phyloP scores from a whole-genome alignment of 2,113 vertebrate genomes.

The Pelmatolapia mariae region DNA sequence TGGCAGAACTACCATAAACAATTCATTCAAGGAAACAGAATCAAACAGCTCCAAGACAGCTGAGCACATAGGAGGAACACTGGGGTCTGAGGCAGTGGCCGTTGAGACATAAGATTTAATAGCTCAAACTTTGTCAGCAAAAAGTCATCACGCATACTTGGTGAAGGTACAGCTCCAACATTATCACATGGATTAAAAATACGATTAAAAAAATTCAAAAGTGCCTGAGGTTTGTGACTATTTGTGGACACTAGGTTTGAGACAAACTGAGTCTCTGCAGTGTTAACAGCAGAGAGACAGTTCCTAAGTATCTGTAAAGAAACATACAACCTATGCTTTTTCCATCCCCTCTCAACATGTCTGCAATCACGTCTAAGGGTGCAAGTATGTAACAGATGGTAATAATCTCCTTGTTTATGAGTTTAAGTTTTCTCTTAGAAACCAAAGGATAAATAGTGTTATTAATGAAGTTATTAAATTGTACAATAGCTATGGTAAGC shows the following conservation, averaged over 20 bases:
- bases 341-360: not conserved
- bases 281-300: not conserved
- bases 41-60: not conserved
- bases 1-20: not conserved
- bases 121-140: not conserved
- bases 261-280: not conserved
- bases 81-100: not conserved
- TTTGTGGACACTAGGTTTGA: not conserved
- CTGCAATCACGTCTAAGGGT: not conserved
- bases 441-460: not conserved
- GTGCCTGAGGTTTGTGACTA: not conserved
- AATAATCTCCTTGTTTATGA: not conserved
- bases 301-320: not conserved
- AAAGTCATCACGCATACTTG: not conserved
- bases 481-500: too few relatives aligned
- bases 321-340: not conserved
- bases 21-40: not conserved
- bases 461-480: not conserved
- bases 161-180: not conserved
- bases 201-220: not conserved
- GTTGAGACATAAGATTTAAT: not conserved
- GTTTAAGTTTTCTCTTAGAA: not conserved
- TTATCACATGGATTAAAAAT: not conserved
- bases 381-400: not conserved
- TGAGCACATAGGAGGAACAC: not conserved